Evolutionary conservation across 2,888 invertebrate genomes (phyloP).

Genomic region (Tachina grossa): DNA sequence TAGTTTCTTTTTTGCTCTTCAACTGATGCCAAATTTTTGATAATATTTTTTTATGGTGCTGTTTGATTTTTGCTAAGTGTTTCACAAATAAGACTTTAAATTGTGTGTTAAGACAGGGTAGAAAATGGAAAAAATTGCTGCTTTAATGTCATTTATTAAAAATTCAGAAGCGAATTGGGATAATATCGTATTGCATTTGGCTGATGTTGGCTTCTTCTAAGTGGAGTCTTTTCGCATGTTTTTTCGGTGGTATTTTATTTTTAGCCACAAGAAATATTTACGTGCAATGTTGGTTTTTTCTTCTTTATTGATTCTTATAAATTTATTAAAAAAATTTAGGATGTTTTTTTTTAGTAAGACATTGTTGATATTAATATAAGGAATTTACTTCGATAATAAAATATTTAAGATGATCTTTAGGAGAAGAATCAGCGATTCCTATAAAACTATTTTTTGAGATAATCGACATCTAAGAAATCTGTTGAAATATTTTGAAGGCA

Average conservation of each 20-base stretch:
- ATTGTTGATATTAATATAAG: neutral
- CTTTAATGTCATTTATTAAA: constrained; percentile 70
- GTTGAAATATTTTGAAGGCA: too few relatives aligned
- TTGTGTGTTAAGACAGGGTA: constrained; percentile 39
- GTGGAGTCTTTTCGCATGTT: neutral
- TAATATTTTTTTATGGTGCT: constrained; percentile 52
- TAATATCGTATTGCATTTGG: constrained; percentile 68
- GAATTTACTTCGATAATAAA: neutral
- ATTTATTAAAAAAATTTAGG: constrained; percentile 46
- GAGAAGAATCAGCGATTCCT: too few relatives aligned
- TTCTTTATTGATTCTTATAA: constrained; percentile 19
- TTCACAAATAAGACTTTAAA: constrained; percentile 65
- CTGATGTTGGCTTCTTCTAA: constrained; percentile 11
- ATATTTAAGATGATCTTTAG: neutral
- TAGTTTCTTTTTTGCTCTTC: constrained; percentile 34
- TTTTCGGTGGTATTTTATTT: constrained; percentile 1
- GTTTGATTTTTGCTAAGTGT: constrained; percentile 60
- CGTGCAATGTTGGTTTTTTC: constrained; percentile 50
- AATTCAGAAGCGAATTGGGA: constrained; percentile 73
- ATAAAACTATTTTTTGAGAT: too few relatives aligned
- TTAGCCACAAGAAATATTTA: constrained; percentile 26
- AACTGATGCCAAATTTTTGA: constrained; percentile 71
- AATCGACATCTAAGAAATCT: too few relatives aligned
- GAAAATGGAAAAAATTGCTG: constrained; percentile 42
- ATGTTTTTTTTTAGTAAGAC: neutral